Evolutionary conservation across 1,140 invertebrate genomes (phyloP).

Genomic region (Pseudomyrmex pallidus): DNA sequence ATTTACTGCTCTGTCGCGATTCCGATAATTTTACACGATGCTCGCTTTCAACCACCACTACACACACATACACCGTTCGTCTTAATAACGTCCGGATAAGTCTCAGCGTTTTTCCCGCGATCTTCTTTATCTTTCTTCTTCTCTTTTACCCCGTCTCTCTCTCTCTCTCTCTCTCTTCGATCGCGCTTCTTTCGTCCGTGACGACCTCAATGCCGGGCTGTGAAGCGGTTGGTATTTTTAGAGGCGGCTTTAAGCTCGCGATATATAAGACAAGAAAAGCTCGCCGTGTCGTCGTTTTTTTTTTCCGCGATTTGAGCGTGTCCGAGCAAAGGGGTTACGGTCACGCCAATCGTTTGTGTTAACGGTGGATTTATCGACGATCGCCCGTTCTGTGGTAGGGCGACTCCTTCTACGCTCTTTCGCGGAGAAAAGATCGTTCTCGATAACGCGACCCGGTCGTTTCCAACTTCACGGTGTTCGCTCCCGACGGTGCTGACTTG

Average conservation of each 20-base stretch:
- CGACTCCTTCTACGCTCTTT: not conserved
- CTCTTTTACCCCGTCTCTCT: not conserved
- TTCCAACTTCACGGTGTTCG: not conserved
- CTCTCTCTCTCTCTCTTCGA: slow-evolving; percentile 45
- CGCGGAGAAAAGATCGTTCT: slow-evolving; percentile 22
- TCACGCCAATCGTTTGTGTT: slow-evolving; percentile 36
- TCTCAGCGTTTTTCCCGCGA: slow-evolving; percentile 48
- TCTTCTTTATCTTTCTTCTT: not conserved
- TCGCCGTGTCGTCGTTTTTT: slow-evolving; percentile 18
- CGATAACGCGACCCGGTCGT: slow-evolving; percentile 30
- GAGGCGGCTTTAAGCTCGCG: slow-evolving; percentile 30
- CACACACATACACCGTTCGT: not conserved
- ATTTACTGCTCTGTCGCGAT: not conserved
- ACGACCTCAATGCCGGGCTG: slow-evolving; percentile 57
- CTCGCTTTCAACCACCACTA: not conserved
- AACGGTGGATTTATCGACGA: slow-evolving; percentile 26
- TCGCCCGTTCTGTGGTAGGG: slow-evolving; percentile 9
- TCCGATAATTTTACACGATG: slow-evolving; percentile 30
- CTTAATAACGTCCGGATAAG: slow-evolving; percentile 9
- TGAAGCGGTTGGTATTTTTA: slow-evolving; percentile 65
- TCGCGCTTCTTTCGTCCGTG: slow-evolving; percentile 59
- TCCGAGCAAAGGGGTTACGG: slow-evolving; percentile 50
- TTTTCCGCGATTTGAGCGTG: slow-evolving; percentile 6
- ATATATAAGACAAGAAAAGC: slow-evolving; percentile 46
- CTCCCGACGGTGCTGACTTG: not conserved